Conservation (phyloP, 2,888 invertebrate species). For the Encarsia formosa region DNA sequence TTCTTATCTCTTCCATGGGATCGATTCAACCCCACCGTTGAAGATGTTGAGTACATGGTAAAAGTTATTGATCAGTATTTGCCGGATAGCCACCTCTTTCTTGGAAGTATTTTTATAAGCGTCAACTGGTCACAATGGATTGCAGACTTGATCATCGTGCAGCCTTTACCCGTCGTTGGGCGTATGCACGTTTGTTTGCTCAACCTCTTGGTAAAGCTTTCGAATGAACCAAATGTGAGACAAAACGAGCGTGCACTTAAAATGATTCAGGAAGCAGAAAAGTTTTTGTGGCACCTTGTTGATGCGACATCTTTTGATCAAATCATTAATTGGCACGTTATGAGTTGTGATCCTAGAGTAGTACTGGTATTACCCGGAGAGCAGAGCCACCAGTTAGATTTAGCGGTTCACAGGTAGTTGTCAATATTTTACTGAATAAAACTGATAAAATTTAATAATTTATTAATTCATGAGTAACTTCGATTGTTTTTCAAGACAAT, state of each 20-base stretch:
- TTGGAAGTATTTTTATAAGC: constrained; percentile 66
- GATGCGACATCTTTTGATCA: constrained; percentile 62
- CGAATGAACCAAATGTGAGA: constrained; percentile 68
- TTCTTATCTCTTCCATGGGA: constrained; percentile 69
- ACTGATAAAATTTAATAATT: too few species aligned
- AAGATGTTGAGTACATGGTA: constrained; percentile 67
- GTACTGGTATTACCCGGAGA: constrained; percentile 53
- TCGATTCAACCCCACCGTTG: constrained; percentile 62
- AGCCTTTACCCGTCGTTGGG: constrained; percentile 49
- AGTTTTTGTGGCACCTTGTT: constrained; percentile 64
- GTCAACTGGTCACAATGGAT: constrained; percentile 66
- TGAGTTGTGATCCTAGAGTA: constrained; percentile 67
- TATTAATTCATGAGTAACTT: not conserved
- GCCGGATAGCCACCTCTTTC: constrained; percentile 67
- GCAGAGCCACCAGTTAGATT: constrained; percentile 56
- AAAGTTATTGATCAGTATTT: constrained; percentile 64
- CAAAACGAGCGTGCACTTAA: constrained; percentile 52
- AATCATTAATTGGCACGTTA: constrained; percentile 70
- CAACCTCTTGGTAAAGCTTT: constrained; percentile 67
- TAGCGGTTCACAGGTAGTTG: constrained; percentile 57
- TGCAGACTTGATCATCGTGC: constrained; percentile 48
- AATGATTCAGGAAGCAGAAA: constrained; percentile 59
- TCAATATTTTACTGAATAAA: too few species aligned
- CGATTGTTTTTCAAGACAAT: not conserved
- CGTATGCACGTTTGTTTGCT: constrained; percentile 63